Base-by-base conservation (phyloP, 2,888 invertebrate genomes). In the Cephus pulcher region DNA sequence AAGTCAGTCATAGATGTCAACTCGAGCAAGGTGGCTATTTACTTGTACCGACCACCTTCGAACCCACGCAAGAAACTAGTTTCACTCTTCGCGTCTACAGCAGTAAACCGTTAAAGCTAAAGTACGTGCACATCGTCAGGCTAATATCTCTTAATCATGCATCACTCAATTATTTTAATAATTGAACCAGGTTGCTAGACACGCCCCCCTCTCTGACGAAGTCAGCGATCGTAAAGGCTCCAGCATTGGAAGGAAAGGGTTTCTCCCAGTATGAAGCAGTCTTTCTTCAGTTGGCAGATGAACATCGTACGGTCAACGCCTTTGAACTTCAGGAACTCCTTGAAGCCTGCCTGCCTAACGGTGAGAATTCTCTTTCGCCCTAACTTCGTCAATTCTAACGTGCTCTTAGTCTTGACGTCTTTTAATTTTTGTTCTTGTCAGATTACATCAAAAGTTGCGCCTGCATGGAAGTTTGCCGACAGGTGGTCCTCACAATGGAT, bases 361-460 rank as follows among this genome's bases (percentile, higher is more conserved):
- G 94, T 94, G 87, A 89, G 85, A 75, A 75, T 75, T n/a, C 40
- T 12, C 11, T 74, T 33, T 75, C 74, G 23, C 9, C 69, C 32
- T 40, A 15, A 56, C 56, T 23, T 23, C 9, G 23, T 23, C 6
- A 23, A 23, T 40, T 23, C 23, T 56, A 40, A 40, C 40, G 40
- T 6, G 2, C 15, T 6, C 23, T 56, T 23, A 6, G 9, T 23
- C 23, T 23, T 56, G 56, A 9, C 23, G 23, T 70, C 74, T 71
- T 76, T 75, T 73, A 82, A 56, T 15, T 69, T 30, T 3, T 71
- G 76, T 73, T 79, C 69, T 91, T 92, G 23, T 89, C 89, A 94
- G 98, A 98, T 92, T 98, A 98, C 87, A 97, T 98, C 84, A 98
- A 98, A 89, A 98, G 98, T 86, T 98, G 98, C 91, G 97, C 98